These are phyloP conservation scores for Corella eumyota DNA, from an alignment of 23 tunicate genomes.

Conservation along the genomic window DNA sequence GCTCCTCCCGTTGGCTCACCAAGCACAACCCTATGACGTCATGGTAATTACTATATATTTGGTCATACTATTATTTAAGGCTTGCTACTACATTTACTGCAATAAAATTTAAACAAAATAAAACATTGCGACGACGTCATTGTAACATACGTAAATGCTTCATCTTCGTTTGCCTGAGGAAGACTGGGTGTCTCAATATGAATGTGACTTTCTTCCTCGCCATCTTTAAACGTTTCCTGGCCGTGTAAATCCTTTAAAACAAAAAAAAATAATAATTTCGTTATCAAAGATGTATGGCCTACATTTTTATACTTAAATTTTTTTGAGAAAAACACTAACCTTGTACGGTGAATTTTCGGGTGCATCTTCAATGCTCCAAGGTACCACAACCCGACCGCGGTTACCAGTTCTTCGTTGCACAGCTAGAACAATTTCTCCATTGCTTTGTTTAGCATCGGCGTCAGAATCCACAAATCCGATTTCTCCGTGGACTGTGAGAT, in stretches of 20 bases:
- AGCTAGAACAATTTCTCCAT: slow-evolving; percentile 27
- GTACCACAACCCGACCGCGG: slow-evolving; percentile 80
- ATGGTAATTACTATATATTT: not conserved
- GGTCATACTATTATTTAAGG: not conserved
- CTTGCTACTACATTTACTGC: not conserved
- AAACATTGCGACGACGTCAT: slow-evolving; percentile 1
- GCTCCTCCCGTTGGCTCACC: slow-evolving; percentile 91
- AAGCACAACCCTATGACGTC: slow-evolving; percentile 32
- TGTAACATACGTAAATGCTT: slow-evolving; percentile 49
- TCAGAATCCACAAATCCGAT: slow-evolving; percentile 36
- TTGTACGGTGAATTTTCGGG: slow-evolving; percentile 35
- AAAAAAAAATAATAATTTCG: not conserved
- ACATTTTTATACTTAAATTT: not conserved
- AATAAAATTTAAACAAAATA: not conserved
- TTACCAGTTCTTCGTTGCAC: slow-evolving; percentile 51
- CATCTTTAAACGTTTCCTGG: slow-evolving; percentile 87
- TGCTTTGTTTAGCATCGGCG: slow-evolving; percentile 51
- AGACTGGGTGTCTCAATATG: slow-evolving; percentile 40
- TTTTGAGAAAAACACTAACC: slow-evolving; percentile 14
- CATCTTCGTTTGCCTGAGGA: slow-evolving; percentile 61
- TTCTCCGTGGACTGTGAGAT: slow-evolving; percentile 57
- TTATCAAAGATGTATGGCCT: no score
- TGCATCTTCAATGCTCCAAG: slow-evolving; percentile 54
- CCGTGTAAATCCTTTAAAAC: slow-evolving; percentile 59
- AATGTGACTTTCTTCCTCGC: slow-evolving; percentile 78